Base-by-base conservation (phyloP, 1,140 invertebrate species). In the Danaus melanippus region DNA sequence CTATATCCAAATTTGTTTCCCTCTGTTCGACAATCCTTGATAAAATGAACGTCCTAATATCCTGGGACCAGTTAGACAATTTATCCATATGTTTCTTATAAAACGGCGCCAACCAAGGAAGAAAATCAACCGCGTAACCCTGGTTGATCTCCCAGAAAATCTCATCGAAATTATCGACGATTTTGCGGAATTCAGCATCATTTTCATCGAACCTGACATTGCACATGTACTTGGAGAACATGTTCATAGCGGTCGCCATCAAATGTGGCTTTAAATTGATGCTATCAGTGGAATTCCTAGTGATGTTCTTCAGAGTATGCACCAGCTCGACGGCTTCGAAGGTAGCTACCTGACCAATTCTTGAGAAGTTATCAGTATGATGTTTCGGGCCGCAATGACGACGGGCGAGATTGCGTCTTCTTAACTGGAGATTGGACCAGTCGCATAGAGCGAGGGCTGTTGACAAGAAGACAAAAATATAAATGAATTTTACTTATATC, bases 71-170 rank as follows among this genome's bases (percentile, higher is more conserved):
- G 42, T 89, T 76, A 0, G 89, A 86, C 45, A 96, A 87, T 60
- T 91, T 92, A 0, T 89, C 86, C 85, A 94, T 91, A 67, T 95
- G 92, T 0, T 87, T 80, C 9, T 84, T 84, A 72, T 94, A 94
- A 43, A 95, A 89, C 0, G 93, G 93, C 53, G 91, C 87, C 1
- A 97, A 68, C 89, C 93, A 94, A 0, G 96, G 95, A n/a, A 97
- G 76, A 74, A 97, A 96, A 71, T 97, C 96, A 0, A 95, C 90
- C 0, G 93, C 91, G 72, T 95, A 96, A 0, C 95, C 95, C 74
- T 95, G 93, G 74, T 97, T 96, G 46, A 97, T 94, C 74, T 97
- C 95, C 89, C 92, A 95, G 84, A 97, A 97, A 3, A 97, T 93
- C 51, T 92, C 90, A 67, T 97, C 95, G 69, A 96, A 97, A 62